Conservation (phyloP, 2,888 invertebrate genomes). For the Buathra laborator region DNA sequence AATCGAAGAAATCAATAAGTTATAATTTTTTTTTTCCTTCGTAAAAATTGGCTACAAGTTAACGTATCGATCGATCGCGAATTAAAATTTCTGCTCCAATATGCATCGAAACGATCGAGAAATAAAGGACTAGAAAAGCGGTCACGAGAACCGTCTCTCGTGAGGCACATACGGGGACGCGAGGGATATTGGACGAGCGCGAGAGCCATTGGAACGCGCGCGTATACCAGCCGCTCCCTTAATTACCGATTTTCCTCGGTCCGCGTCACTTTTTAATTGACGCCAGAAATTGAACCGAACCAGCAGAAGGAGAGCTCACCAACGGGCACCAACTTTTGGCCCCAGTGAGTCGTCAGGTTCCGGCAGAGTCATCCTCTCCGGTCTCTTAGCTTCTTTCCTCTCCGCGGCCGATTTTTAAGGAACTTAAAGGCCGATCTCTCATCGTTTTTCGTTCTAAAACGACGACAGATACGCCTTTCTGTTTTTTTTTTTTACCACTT, state of each 20-base stretch:
- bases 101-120: background rate
- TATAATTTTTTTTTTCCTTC: too few relatives aligned
- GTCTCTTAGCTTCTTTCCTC: slow-evolving; percentile 56
- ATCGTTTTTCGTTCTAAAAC: too few relatives aligned
- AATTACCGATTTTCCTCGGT: slow-evolving; percentile 85
- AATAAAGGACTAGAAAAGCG: background rate
- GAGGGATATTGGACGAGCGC: too few relatives aligned
- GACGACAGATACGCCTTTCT: too few relatives aligned
- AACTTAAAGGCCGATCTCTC: too few relatives aligned
- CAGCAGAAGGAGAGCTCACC: slow-evolving; percentile 44
- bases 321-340: slow-evolving; percentile 45
- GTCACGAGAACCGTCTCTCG: slow-evolving; percentile 12
- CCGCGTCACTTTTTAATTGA: slow-evolving; percentile 85
- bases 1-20: background rate
- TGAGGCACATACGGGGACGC: slow-evolving; percentile 15
- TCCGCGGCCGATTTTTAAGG: slow-evolving; percentile 7
- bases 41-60: background rate
- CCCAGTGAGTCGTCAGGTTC: slow-evolving; percentile 75
- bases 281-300: slow-evolving; percentile 83
- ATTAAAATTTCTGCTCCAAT: background rate
- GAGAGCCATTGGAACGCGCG: slow-evolving; percentile 33
- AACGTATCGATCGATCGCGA: background rate
- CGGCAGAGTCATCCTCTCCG: slow-evolving; percentile 79
- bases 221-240: slow-evolving; percentile 76
- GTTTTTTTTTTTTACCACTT: too few relatives aligned